Evolutionary conservation across 2,113 vertebrate species (phyloP).

Genomic region (Noctilio leporinus): DNA sequence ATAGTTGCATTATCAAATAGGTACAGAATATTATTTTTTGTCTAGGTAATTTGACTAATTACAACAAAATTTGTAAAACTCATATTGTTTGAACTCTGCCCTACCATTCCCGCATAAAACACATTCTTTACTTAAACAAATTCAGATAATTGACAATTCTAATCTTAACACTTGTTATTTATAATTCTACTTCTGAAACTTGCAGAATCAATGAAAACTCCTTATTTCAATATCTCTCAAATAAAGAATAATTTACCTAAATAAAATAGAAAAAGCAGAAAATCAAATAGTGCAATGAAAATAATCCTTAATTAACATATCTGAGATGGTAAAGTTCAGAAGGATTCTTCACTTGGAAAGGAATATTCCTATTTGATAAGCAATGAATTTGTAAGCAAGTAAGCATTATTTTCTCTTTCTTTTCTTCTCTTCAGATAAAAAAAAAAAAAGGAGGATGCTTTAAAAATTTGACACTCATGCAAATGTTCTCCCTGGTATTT

Average conservation of each 20-base stretch:
- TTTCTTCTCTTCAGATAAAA: background rate
- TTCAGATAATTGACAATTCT: background rate
- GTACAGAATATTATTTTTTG: background rate
- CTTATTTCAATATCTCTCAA: background rate
- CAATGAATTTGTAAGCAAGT: background rate
- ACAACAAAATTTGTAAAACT: constrained; percentile 22
- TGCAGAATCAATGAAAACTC: background rate
- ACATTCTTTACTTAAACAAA: background rate
- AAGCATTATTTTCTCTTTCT: background rate
- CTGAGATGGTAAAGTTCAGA: background rate
- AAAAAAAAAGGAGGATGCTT: background rate
- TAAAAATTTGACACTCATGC: background rate
- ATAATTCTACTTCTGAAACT: background rate
- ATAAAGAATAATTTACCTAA: background rate
- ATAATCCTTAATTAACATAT: background rate
- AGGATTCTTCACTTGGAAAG: background rate
- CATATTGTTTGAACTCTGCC: background rate
- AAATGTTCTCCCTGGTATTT: constrained; percentile 35
- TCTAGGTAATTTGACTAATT: background rate
- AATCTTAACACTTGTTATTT: background rate
- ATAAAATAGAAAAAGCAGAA: background rate
- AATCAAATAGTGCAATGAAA: background rate
- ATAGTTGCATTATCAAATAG: background rate
- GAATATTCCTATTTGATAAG: constrained; percentile 10
- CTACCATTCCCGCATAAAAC: background rate